phyloP scores from a whole-genome alignment of 2,888 invertebrate genomes.

The Caenorhabditis panamensis region DNA sequence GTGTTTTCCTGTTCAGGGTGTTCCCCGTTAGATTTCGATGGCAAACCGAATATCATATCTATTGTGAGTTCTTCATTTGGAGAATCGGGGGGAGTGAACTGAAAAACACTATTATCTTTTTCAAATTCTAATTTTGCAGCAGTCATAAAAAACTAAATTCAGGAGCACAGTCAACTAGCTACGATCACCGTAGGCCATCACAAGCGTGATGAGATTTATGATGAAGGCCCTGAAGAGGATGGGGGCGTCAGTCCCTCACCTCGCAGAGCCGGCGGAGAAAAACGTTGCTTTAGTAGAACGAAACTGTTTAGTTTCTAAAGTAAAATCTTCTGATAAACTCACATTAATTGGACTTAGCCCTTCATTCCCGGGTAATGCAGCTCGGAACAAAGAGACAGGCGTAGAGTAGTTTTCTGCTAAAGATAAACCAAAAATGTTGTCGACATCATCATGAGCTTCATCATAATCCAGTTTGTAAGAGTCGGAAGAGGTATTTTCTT shows the following conservation, averaged over 20 bases:
- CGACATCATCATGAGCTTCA: slow-evolving; percentile 51
- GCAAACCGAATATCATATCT: slow-evolving; percentile 41
- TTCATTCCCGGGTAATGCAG: neutral
- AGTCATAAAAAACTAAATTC: neutral
- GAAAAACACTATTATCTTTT: slow-evolving; percentile 34
- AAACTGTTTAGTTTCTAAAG: too few relatives aligned
- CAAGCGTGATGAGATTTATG: too few relatives aligned
- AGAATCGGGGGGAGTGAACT: slow-evolving; percentile 77
- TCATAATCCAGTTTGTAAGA: slow-evolving; percentile 14
- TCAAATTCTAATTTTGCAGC: neutral
- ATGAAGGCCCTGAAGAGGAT: too few relatives aligned
- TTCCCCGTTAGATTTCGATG: neutral
- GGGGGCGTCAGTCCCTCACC: too few relatives aligned
- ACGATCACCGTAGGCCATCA: too few relatives aligned
- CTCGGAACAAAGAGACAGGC: slow-evolving; percentile 12
- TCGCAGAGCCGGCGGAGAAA: too few relatives aligned
- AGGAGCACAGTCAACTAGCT: too few relatives aligned
- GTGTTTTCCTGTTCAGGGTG: neutral
- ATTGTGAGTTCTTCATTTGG: slow-evolving; percentile 49
- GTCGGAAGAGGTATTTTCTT: neutral
- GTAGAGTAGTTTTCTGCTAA: slow-evolving; percentile 13
- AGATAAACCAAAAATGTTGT: slow-evolving; percentile 56
- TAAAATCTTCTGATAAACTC: too few relatives aligned
- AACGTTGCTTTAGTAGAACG: too few relatives aligned
- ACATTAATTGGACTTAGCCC: slow-evolving; percentile 50